A percentile compares a stretch with the other conserved stretches of the same genome.
These are phyloP conservation scores for Tubulanus polymorphus DNA, from an alignment of 2,888 invertebrate genomes.

Conservation along the genomic window DNA sequence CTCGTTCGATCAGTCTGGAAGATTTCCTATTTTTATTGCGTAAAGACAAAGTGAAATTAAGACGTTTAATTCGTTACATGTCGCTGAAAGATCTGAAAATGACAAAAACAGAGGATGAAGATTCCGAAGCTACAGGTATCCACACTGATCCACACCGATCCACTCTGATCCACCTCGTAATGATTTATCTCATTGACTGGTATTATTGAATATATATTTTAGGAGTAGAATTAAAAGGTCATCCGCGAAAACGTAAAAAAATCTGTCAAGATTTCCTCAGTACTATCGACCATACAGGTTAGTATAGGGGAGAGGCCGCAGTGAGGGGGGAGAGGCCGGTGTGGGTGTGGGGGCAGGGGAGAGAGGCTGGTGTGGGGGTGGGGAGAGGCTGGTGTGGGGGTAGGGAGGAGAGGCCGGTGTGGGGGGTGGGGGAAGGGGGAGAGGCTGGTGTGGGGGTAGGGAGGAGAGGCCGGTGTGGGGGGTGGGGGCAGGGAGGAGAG, in stretches of 20 bases:
- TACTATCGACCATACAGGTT: conserved; percentile 54
- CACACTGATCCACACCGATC: not conserved
- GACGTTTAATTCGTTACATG: conserved; percentile 44
- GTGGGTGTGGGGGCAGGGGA: not conserved
- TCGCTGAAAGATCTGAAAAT: conserved; percentile 47
- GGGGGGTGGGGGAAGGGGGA: not conserved
- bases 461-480: no score
- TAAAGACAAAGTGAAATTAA: conserved; percentile 64
- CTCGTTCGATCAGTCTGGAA: conserved; percentile 58
- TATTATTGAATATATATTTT: not conserved
- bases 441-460: no score
- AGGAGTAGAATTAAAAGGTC: no score
- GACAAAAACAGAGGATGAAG: conserved; percentile 31
- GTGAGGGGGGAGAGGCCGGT: not conserved
- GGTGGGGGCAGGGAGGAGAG: no score
- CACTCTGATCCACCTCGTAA: conserved; percentile 2
- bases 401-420: not conserved
- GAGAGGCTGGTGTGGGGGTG: not conserved
- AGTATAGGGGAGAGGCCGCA: conserved; percentile 6
- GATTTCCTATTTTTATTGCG: conserved; percentile 80
- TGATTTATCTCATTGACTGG: not conserved
- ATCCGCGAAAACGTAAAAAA: conserved; percentile 43
- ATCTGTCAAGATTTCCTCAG: conserved; percentile 52
- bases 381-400: not conserved
- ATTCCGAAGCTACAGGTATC: conserved; percentile 11